Base-by-base conservation (phyloP, 2,888 invertebrate genomes). In the Chymomyza fuscimana region DNA sequence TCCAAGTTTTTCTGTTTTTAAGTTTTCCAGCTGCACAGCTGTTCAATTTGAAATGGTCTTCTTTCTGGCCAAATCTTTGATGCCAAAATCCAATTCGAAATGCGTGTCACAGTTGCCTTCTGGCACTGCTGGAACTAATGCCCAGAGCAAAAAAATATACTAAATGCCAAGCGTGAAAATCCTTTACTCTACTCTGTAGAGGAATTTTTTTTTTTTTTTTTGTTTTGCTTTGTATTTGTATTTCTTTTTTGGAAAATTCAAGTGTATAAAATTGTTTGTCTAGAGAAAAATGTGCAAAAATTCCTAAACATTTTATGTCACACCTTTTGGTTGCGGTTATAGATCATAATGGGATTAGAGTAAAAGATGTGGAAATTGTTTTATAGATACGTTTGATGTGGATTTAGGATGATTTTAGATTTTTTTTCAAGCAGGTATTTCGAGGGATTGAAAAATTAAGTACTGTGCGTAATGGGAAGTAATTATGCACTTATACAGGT, bases 1-100 rank as follows among this genome's bases (percentile, higher is more conserved):
- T 62, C 22, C 54, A 54, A 51, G n/a, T 16, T 51, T n/a, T 51
- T 51, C 15, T 51, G 9, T 51, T 51, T 51, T 7, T 15, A 5
- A 5, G 51, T 51, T 15, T 15, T 51, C 9, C 77, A 71, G 79
- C 79, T 74, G 79, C 67, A 68, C 69, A 70, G 77, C 32, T 32
- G 9, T 4, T 25, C 32, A 80, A 83, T 83, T 86, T 9, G 32
- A 32, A 32, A 83, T 75, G 63, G 67, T 81, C 83, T 80, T 84
- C 80, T 76, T 72, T 73, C 65, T 76, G 81, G 81, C 81, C 82
- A 83, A 65, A 62, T 61, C 62, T 72, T 69, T 84, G 77, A 65
- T 77, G 67, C 74, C 76, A 78, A 75, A 85, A 87, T 85, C 85
- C 83, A 85, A 85, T 85, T 85, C 65, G 85, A 87, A 85, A 87